Evolutionary conservation across 2,797 vertebrate genomes (phyloP), one percentile per base, ranked within the genome.

Genomic region (Siniperca obscura): DNA sequence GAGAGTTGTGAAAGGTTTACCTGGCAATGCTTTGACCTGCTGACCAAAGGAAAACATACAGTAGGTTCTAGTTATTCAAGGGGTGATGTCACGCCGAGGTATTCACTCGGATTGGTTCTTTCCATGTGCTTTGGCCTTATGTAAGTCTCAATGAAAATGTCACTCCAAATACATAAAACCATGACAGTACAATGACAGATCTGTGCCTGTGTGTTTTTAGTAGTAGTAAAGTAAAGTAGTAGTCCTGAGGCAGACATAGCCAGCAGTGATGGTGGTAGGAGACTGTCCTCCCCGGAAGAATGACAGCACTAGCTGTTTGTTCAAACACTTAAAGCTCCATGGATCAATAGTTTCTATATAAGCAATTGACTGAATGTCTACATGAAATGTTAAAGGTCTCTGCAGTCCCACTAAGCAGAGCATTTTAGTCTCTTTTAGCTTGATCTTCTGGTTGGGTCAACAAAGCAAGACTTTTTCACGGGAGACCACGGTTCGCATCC

Each of bases 41-140:
- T 74, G 86, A 82, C 86, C 67, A 75, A 76, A 86, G 70, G 55
- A 78, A 91, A 92, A 91, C 81, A 90, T 10, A 76, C 70, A 68
- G 67, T 44, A 27, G 48, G 72, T 14, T 64, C 27, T 59, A 50
- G 76, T 76, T 80, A 81, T 76, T 78, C 21, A 46, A 44, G 55
- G 46, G 65, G 40, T 91, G 87, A 92, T 84, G 89, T 90, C 83
- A 93, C 21, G 8, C 27, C 14, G 6, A 84, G 70, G 72, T 62
- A 11, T 74, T 76, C 21, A 12, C 66, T 62, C 4, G 7, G 70
- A 80, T 80, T 66, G 69, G 72, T 72, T 68, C 74, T 86, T 83
- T 81, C 84, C 59, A 22, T 70, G 38, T 69, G 80, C 46, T 2
- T 53, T 53, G 64, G 50, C 50, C 48, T 83, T 70, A 46, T 57